Base-by-base conservation (phyloP, 2,888 invertebrate species). In the Melolontha melolontha region DNA sequence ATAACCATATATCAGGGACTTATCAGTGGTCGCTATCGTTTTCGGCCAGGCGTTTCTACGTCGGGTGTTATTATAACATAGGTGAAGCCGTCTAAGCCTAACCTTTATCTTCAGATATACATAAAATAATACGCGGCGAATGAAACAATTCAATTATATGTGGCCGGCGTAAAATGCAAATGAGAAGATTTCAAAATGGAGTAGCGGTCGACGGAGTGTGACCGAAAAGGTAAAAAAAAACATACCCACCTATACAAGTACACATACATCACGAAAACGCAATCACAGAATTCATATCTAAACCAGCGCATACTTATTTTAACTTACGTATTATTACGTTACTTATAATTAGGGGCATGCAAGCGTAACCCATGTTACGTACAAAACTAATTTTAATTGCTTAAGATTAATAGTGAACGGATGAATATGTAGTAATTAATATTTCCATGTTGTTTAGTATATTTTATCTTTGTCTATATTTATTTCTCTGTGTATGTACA, bases 371-470 rank as follows among this genome's bases (percentile, higher is more conserved):
- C 34, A 1, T 34, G 34, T 34, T 34, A 34, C 6, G 34, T 34
- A 34, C 10, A 34, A 34, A 34, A 34, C 44, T 59, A 14, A 44
- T 44, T 59, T 59, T 59, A 59, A 59, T 59, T 59, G 44, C 44
- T 42, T 8, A 44, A 44, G 59, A 59, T 59, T 59, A 59, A 59
- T 44, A 59, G 59, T 29, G 44, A 59, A 44, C 59, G 59, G 59
- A 59, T 59, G 59, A 59, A 59, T 42, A 41, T 44, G 59, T 59
- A 44, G 59, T 59, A 59, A 59, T 59, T 59, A 59, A 59, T 59
- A 59, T 34, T 34, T 34, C 4, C 34, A 34, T 34, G 34, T 34
- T 6, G 34, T 1, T 5, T 34, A 22, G 4, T 22, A 5, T 34
- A 10, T 6, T 5, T 29, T 29, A 29, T 29, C 4, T 29, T 29